Evolutionary conservation across 2,888 invertebrate genomes (phyloP).

Genomic region (Myopa tessellatipennis): DNA sequence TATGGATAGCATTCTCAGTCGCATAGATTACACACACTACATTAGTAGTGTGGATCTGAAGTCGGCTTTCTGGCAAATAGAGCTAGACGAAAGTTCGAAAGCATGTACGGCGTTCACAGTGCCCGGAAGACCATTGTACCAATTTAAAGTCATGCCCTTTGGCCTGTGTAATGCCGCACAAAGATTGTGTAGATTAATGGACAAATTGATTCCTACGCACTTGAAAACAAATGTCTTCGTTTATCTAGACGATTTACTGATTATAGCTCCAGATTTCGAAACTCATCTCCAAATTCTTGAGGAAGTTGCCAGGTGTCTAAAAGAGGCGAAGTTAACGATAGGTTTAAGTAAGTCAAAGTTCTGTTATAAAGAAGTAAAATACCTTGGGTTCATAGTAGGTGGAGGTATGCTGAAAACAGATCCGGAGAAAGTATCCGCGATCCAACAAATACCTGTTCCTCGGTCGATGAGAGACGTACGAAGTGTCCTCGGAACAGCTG

Average conservation of each 20-base stretch:
- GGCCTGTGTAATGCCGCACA: conserved; percentile 19
- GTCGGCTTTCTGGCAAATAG: conserved; percentile 18
- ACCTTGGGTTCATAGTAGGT: too few relatives aligned
- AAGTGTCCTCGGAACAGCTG: neutral
- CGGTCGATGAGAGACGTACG: too few relatives aligned
- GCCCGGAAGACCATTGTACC: conserved; percentile 9
- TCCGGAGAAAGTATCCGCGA: too few relatives aligned
- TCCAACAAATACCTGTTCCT: too few relatives aligned
- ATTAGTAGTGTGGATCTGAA: conserved; percentile 12
- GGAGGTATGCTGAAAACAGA: too few relatives aligned
- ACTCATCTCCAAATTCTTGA: neutral
- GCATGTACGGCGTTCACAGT: conserved; percentile 9
- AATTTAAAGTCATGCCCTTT: neutral
- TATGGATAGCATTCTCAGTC: neutral
- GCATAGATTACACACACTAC: conserved; percentile 6
- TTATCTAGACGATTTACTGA: neutral
- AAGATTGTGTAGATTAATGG: conserved; percentile 15
- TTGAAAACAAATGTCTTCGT: neutral
- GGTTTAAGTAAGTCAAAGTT: too few relatives aligned
- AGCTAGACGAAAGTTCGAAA: neutral
- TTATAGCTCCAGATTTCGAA: neutral
- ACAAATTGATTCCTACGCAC: neutral
- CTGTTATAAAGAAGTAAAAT: too few relatives aligned
- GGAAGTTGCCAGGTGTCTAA: neutral
- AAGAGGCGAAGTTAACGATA: too few relatives aligned